Base-by-base conservation (phyloP, 2,888 invertebrate genomes). In the Charanyca ferruginea region DNA sequence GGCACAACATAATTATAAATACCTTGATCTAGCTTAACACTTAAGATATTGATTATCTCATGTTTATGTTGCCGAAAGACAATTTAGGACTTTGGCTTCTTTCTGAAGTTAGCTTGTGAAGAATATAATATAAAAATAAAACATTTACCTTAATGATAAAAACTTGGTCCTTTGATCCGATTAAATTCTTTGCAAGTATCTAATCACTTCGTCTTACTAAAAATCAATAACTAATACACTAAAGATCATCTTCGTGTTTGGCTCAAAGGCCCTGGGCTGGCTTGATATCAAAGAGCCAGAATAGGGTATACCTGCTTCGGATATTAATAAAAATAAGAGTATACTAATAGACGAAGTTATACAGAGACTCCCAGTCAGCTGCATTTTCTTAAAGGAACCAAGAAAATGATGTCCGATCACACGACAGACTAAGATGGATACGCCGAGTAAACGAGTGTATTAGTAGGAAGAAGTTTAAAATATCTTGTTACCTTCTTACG, bases 311-410 rank as follows among this genome's bases (percentile, higher is more conserved):
- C 83, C 87, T 87, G 82, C 81, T 83, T 87, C 81, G 81, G 89
- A 91, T 94, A 91, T 93, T 94, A 93, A 94, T 94, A 94, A 93
- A 93, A 92, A 93, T 91, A 89, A 87, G 87, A 85, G 87, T 87
- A 85, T 92, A 93, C 91, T 93, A 94, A 94, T 93, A 94, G 91
- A 90, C 85, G 86, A 92, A 91, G 89, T 92, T 93, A 93, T 90
- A 89, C 85, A 88, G 87, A 93, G 91, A 88, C 88, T 90, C 87
- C 88, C 80, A 93, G 92, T 93, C 93, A 93, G 94, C 93, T 94
- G 94, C 94, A 94, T 94, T 95, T 94, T 94, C 95, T 94, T 94
- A 91, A 93, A 94, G 93, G 93, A 93, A 87, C 94, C 89, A 89
- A 92, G 94, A 92, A 94, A 94, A 93, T 91, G 92, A 93, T 92